These are phyloP conservation scores for Xerus rutilus DNA, from an alignment of 2,797 vertebrate species.

Conservation along the genomic window DNA sequence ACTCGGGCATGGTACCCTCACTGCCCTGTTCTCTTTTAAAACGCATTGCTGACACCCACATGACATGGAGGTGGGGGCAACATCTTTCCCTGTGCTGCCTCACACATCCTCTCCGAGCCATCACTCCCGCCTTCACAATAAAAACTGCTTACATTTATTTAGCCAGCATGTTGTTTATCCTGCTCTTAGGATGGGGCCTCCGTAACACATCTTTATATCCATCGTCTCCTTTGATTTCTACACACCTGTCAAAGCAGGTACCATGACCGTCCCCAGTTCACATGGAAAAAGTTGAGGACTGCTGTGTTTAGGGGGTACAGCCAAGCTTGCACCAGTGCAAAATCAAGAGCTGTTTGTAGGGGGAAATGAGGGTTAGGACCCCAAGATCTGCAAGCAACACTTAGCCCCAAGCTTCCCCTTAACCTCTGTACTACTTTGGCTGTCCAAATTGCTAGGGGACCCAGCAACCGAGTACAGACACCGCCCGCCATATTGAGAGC, in stretches of 20 bases:
- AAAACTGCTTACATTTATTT: not conserved
- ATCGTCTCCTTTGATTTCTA: fast-evolving
- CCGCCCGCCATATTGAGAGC: too few relatives aligned
- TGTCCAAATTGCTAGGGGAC: not conserved
- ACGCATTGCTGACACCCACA: not conserved
- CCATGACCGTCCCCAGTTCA: not conserved
- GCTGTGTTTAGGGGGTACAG: not conserved
- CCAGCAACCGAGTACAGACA: too few relatives aligned
- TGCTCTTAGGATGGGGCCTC: not conserved
- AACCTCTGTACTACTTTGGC: not conserved
- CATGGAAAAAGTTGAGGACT: not conserved
- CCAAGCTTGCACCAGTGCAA: not conserved
- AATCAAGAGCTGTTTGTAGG: not conserved
- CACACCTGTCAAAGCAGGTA: not conserved
- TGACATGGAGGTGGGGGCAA: not conserved
- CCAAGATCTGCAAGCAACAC: too few relatives aligned
- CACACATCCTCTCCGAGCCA: not conserved
- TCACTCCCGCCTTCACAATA: not conserved
- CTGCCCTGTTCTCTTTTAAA: not conserved
- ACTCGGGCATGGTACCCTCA: fast-evolving
- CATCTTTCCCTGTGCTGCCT: not conserved
- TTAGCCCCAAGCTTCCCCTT: not conserved
- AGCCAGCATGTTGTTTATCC: fast-evolving
- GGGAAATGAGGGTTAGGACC: too few relatives aligned
- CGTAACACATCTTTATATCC: fast-evolving